These are phyloP conservation scores for Apogon talboti DNA, from an alignment of 2,797 vertebrate species.

Conservation along the genomic window DNA sequence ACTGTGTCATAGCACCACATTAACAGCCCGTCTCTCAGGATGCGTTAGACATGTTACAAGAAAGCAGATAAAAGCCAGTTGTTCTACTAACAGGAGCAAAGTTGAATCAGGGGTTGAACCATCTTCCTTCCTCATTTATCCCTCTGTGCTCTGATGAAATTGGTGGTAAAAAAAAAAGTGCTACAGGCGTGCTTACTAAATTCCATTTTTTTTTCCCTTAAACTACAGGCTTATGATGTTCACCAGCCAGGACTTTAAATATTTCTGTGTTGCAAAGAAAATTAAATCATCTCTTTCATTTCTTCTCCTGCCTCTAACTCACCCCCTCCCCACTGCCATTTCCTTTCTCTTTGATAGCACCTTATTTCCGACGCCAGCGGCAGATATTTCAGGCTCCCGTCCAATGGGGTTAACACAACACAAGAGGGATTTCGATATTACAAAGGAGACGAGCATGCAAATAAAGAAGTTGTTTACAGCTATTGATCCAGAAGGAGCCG, in stretches of 20 bases:
- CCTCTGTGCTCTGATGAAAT: constrained; percentile 63
- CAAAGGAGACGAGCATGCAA: constrained; percentile 26
- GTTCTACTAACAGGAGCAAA: constrained; percentile 27
- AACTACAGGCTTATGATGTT: constrained; percentile 43
- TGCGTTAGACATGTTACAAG: constrained; percentile 6
- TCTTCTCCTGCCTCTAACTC: background rate
- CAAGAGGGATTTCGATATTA: constrained; percentile 51
- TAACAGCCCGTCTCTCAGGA: constrained; percentile 4
- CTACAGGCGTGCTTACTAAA: constrained; percentile 44
- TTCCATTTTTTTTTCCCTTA: constrained; percentile 12
- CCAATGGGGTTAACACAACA: constrained; percentile 47
- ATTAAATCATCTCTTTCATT: constrained; percentile 68
- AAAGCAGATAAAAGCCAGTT: constrained; percentile 35
- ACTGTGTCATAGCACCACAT: background rate
- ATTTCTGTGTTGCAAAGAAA: constrained; percentile 59
- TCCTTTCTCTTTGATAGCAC: constrained; percentile 49
- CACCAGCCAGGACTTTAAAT: constrained; percentile 60
- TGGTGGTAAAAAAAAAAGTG: constrained; percentile 67
- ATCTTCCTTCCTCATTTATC: constrained; percentile 38
- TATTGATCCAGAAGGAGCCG: constrained; percentile 39
- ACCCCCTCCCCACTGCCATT: background rate
- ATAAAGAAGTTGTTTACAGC: constrained; percentile 61
- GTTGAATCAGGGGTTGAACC: constrained; percentile 21
- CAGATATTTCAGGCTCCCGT: constrained; percentile 34
- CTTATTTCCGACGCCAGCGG: constrained; percentile 47